A percentile compares a stretch with the other conserved stretches of the same genome.
phyloP scores from a whole-genome alignment of 1,140 invertebrate genomes.

The Musca domestica region DNA sequence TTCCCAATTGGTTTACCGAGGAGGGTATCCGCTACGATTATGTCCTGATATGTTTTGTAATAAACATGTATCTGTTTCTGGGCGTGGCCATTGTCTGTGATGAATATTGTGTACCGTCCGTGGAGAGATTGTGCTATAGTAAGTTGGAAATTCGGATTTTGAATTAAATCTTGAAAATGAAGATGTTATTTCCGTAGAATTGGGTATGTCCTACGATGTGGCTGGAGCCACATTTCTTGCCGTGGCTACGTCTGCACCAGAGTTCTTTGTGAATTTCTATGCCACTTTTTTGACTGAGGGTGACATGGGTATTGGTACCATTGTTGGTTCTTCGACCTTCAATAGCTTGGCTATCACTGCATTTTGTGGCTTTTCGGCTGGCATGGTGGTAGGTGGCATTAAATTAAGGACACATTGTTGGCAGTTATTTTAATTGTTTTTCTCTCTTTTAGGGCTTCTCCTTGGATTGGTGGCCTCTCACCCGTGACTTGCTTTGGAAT shows the following conservation, averaged over 20 bases:
- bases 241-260: constrained; percentile 82
- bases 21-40: constrained; percentile 64
- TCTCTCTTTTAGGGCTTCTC: constrained; percentile 55
- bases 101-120: constrained; percentile 80
- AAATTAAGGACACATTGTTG: background rate
- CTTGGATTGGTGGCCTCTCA: constrained; percentile 84
- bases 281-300: constrained; percentile 82
- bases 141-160: constrained; percentile 33
- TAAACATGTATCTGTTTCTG: constrained; percentile 75
- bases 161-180: background rate
- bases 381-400: background rate
- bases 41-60: constrained; percentile 68
- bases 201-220: constrained; percentile 72
- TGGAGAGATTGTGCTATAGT: constrained; percentile 79
- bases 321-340: constrained; percentile 88
- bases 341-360: constrained; percentile 88
- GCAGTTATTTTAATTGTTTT: background rate
- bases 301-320: constrained; percentile 79
- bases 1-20: constrained; percentile 59
- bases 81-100: constrained; percentile 77
- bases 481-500: constrained; percentile 80
- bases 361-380: constrained; percentile 71
- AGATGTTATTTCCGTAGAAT: constrained; percentile 52
- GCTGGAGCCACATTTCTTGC: constrained; percentile 89
- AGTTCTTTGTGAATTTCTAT: constrained; percentile 85